Percentiles rank a stretch among this genome's conserved stretches.
Evolutionary conservation across 1,140 invertebrate genomes (phyloP).

Genomic region (Drosophila gunungcola): DNA sequence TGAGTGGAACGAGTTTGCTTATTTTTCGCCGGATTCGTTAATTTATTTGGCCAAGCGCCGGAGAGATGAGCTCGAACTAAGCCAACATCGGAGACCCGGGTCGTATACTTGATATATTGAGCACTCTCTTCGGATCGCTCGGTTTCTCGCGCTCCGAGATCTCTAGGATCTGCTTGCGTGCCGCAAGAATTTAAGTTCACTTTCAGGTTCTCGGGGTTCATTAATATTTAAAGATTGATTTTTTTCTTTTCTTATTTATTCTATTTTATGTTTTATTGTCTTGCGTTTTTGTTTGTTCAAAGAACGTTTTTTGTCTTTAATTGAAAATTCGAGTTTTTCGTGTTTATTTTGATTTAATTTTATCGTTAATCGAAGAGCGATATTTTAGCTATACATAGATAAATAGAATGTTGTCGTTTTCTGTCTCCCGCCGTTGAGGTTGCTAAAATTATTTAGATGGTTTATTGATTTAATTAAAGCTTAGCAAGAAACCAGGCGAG

Average conservation of each 20-base stretch:
- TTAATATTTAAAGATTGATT: conserved; percentile 73
- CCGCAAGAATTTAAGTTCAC: conserved; percentile 73
- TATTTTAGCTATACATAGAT: conserved; percentile 66
- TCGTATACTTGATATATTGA: conserved; percentile 72
- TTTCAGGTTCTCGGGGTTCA: conserved; percentile 70
- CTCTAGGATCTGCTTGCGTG: conserved; percentile 58
- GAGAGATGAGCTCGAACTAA: conserved; percentile 58
- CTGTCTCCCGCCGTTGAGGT: conserved; percentile 24
- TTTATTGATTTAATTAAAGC: conserved; percentile 79
- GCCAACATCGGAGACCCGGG: conserved; percentile 31
- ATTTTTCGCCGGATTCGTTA: conserved; percentile 62
- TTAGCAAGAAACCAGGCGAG: conserved; percentile 35
- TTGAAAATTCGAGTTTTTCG: conserved; percentile 82
- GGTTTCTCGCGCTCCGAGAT: conserved; percentile 16
- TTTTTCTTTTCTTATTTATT: conserved; percentile 38
- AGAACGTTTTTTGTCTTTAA: conserved; percentile 70
- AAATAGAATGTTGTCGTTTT: conserved; percentile 31
- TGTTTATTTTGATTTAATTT: conserved; percentile 78
- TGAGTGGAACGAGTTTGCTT: conserved; percentile 58
- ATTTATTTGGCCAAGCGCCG: conserved; percentile 75
- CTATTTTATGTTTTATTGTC: conserved; percentile 44
- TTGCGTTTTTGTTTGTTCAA: conserved; percentile 41
- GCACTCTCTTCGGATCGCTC: conserved; percentile 23
- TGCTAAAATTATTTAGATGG: conserved; percentile 60
- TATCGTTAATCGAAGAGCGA: conserved; percentile 67